A percentile compares a stretch with the other conserved stretches of the same genome.
phyloP scores from a whole-genome alignment of 2,797 vertebrate species.

The Oreonectes daqikongensis region DNA sequence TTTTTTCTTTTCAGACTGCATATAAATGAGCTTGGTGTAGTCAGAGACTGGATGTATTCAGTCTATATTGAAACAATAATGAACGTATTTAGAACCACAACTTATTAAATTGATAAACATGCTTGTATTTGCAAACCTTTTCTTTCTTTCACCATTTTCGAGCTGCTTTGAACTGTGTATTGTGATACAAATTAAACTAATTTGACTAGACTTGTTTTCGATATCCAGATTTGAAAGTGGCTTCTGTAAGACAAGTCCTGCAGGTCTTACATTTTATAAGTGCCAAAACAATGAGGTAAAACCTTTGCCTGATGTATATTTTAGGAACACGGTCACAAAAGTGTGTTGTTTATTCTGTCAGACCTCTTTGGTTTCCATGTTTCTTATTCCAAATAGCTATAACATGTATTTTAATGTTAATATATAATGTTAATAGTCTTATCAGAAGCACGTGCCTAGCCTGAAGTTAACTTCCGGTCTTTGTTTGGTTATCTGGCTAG shows the following conservation, averaged over 20 bases:
- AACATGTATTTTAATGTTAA: too few species aligned
- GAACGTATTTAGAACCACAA: background rate
- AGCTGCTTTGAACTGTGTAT: background rate
- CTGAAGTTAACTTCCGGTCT: too few species aligned
- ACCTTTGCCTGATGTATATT: background rate
- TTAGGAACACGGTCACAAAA: background rate
- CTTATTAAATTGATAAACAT: background rate
- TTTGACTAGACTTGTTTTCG: constrained; percentile 8
- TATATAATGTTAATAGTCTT: too few species aligned
- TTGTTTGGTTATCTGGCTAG: too few species aligned
- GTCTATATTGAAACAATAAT: background rate
- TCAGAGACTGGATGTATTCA: background rate
- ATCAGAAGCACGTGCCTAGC: too few species aligned
- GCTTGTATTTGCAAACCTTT: background rate
- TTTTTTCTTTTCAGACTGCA: background rate
- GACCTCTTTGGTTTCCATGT: background rate
- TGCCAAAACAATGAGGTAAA: constrained; percentile 4
- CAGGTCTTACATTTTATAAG: constrained; percentile 12
- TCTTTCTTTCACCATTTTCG: background rate
- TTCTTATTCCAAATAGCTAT: background rate
- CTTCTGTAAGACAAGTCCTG: constrained; percentile 24
- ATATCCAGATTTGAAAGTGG: background rate
- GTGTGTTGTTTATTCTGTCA: background rate
- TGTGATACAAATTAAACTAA: constrained; percentile 1
- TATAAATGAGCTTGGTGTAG: background rate